phyloP scores from a whole-genome alignment of 2,888 invertebrate genomes.

The Troides helena region DNA sequence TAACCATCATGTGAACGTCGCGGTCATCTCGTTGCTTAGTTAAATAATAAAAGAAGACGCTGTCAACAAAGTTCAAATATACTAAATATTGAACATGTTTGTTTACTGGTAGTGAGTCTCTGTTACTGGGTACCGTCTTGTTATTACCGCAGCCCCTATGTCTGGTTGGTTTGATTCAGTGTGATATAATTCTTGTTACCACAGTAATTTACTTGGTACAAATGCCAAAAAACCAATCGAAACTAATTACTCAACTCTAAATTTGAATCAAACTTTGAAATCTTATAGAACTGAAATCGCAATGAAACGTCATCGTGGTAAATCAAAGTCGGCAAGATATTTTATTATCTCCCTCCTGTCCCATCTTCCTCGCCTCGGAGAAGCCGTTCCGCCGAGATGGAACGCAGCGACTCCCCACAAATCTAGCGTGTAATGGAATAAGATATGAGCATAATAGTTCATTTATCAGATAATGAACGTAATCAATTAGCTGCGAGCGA shows the following conservation, averaged over 20 bases:
- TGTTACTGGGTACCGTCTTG: no score
- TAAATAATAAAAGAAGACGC: no score
- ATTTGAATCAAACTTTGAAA: background rate
- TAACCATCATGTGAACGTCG: no score
- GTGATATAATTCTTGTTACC: no score
- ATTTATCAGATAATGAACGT: constrained; percentile 31
- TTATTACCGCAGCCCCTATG: no score
- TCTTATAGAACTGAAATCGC: background rate
- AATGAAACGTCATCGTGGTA: background rate
- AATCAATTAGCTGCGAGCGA: constrained; percentile 27
- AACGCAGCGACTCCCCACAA: constrained; percentile 18
- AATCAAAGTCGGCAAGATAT: background rate
- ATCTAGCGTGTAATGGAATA: constrained; percentile 25
- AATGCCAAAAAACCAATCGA: background rate
- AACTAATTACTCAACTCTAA: background rate
- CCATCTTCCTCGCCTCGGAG: constrained; percentile 6
- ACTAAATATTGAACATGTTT: no score
- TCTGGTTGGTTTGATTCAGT: no score
- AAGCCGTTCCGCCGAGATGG: constrained; percentile 3
- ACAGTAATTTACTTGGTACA: background rate
- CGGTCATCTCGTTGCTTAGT: no score
- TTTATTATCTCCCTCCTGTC: background rate
- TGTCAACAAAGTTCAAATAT: no score
- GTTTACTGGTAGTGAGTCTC: no score
- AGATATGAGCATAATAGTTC: constrained; percentile 23